Conservation (phyloP, 2,888 invertebrate genomes). For the Protonemura montana region DNA sequence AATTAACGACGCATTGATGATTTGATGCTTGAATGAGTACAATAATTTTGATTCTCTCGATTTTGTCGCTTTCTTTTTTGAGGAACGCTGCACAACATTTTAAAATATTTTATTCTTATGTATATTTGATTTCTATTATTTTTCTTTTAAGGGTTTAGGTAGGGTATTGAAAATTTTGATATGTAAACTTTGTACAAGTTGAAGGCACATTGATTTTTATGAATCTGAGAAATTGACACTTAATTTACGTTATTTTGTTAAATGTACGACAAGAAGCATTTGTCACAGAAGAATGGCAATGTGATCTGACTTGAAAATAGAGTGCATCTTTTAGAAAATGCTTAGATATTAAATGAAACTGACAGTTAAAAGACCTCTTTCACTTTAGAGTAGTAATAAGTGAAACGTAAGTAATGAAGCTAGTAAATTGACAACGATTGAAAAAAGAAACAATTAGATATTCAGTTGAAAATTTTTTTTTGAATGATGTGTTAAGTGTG, state of each 20-base stretch:
- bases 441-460: neutral
- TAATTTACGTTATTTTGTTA: neutral
- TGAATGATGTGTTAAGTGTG: neutral
- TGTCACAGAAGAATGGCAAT: neutral
- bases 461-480: neutral
- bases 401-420: neutral
- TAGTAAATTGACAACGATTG: neutral
- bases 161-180: no score
- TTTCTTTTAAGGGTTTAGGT: no score
- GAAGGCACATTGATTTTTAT: neutral
- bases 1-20: neutral
- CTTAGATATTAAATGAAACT: neutral
- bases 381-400: neutral
- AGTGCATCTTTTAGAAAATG: neutral
- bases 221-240: neutral
- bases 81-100: neutral
- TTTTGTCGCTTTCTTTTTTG: neutral
- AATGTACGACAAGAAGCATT: no score
- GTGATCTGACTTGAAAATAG: neutral
- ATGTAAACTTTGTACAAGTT: neutral
- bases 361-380: neutral
- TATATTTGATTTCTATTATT: neutral
- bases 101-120: neutral
- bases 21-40: neutral
- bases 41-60: neutral